These are phyloP conservation scores for Cartodere bifasciata DNA, from an alignment of 2,888 invertebrate genomes.

Conservation along the genomic window DNA sequence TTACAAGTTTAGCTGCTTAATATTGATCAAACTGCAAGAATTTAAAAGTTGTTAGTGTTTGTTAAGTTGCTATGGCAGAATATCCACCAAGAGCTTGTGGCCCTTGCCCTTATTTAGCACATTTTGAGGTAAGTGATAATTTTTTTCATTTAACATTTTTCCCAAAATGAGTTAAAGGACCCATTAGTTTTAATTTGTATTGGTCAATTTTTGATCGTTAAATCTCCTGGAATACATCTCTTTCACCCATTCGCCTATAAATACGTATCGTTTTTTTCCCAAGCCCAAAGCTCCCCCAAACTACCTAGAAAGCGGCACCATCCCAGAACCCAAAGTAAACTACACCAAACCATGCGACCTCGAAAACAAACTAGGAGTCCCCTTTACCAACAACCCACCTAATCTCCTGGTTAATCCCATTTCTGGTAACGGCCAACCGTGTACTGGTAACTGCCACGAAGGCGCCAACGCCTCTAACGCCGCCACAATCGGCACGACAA, in stretches of 20 bases:
- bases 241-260: too few species aligned
- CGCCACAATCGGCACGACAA: too few species aligned
- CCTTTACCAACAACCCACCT: conserved; percentile 19
- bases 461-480: too few species aligned
- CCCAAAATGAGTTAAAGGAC: background rate
- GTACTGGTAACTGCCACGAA: too few species aligned
- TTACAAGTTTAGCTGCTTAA: too few species aligned
- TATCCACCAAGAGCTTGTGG: conserved; percentile 25
- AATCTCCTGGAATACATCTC: too few species aligned
- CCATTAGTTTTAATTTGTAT: conserved; percentile 1
- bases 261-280: too few species aligned
- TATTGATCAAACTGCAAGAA: conserved; percentile 6
- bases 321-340: conserved; percentile 21
- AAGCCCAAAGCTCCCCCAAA: too few species aligned
- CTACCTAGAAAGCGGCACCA: conserved; percentile 19
- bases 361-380: conserved; percentile 21
- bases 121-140: conserved; percentile 18
- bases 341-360: conserved; percentile 14
- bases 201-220: too few species aligned
- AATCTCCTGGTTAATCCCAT: conserved; percentile 20
- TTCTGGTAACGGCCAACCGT: too few species aligned
- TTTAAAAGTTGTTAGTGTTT: too few species aligned
- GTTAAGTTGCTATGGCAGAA: too few species aligned
- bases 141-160: background rate
- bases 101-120: conserved; percentile 23